Conservation (phyloP, 2,113 vertebrate genomes). For the Phylloscopus trochiloides region DNA sequence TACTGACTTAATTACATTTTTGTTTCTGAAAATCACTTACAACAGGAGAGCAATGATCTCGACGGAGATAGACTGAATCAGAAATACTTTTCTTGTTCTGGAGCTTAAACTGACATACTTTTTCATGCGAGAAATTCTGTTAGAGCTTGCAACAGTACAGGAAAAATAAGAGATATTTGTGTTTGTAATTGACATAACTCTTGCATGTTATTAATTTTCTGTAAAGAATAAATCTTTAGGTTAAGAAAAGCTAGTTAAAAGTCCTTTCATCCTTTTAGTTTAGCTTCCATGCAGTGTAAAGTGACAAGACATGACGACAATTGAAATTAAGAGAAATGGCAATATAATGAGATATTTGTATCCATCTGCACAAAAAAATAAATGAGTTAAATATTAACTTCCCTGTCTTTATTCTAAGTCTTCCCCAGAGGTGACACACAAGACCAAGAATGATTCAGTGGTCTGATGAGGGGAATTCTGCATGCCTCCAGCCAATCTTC, state of each 20-base stretch:
- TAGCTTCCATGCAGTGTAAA: fast-evolving
- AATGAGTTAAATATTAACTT: neutral
- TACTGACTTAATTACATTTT: neutral
- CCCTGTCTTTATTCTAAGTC: neutral
- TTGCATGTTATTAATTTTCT: neutral
- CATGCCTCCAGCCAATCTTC: neutral
- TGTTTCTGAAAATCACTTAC: neutral
- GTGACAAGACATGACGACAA: neutral
- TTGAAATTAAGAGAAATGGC: neutral
- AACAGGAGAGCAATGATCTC: neutral
- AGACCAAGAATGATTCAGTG: neutral
- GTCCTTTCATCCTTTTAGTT: neutral
- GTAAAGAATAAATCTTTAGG: neutral
- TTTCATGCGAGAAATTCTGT: neutral
- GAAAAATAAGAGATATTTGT: neutral
- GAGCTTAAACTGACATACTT: neutral
- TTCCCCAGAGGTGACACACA: neutral
- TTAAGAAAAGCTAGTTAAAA: neutral
- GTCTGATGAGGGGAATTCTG: neutral
- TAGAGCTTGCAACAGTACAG: fast-evolving
- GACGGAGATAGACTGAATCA: neutral
- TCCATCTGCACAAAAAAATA: neutral
- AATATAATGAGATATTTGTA: neutral
- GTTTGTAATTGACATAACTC: neutral
- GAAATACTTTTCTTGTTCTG: neutral